Evolutionary conservation across 1,140 invertebrate species (phyloP), one percentile per base, ranked within the genome.

Genomic region (Samia ricini): DNA sequence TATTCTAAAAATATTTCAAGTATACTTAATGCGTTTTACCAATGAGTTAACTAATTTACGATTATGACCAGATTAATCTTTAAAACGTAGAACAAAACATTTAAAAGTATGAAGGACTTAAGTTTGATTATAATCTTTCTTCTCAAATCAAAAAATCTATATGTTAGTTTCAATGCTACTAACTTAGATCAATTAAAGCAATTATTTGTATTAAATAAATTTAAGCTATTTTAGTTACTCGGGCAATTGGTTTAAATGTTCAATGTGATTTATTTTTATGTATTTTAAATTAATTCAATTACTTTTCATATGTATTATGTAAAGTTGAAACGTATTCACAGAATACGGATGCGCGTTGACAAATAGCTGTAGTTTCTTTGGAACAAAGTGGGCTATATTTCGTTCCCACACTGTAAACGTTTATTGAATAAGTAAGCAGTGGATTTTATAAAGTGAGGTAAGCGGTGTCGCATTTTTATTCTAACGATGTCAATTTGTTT

Each of bases 351-450:
- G 76, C 73, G 74, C 72, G 61, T 76, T 82, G 76, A 84, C 72
- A 79, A 83, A 86, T 79, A 74, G 70, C 69, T 76, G 80, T 83
- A 80, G 77, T 79, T 84, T 75, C 74, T 83, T 77, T 67, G 64
- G 77, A 77, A 81, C 79, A 81, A 79, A 82, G 75, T 80, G 74
- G 79, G 74, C 71, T 83, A 83, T 81, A 81, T 84, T 77, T 83
- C 74, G 76, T 78, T 82, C 80, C 78, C 78, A 80, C 78, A 77
- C 68, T 72, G 74, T 72, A 72, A 76, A 83, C 81, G 78, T 68
- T 84, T 79, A 79, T 84, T 83, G 83, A 84, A 84, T 86, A 79
- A 78, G 74, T 76, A 84, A 86, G 70, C 69, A 75, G 75, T 65
- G 69, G 67, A 71, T 77, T 81, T 82, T 78, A 73, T 78, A 82